These are phyloP conservation scores for Thaleichthys pacificus DNA, from an alignment of 2,797 vertebrate species.

Conservation along the genomic window DNA sequence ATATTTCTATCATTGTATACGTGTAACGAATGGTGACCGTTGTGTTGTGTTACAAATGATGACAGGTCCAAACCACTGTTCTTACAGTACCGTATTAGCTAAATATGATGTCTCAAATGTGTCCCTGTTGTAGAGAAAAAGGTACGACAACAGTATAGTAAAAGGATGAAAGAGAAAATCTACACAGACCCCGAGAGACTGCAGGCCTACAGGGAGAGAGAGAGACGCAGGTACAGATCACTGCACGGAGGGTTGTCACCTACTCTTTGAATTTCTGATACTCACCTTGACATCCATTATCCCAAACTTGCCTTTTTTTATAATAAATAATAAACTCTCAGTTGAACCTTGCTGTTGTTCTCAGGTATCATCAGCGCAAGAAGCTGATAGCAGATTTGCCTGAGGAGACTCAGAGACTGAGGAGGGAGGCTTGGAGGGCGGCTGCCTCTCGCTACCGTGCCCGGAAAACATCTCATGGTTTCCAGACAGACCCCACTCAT, in stretches of 20 bases:
- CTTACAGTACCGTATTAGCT: neutral
- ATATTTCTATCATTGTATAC: too few species aligned
- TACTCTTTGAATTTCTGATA: neutral
- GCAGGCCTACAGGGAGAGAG: slow-evolving; percentile 44
- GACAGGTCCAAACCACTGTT: neutral
- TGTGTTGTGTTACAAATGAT: too few species aligned
- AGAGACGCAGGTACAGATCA: slow-evolving; percentile 36
- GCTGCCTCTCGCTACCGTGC: slow-evolving; percentile 41
- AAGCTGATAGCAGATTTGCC: slow-evolving; percentile 46
- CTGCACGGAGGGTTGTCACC: neutral
- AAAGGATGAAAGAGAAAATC: slow-evolving; percentile 46
- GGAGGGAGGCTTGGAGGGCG: slow-evolving; percentile 47
- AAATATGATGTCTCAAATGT: neutral
- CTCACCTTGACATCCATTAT: too few species aligned
- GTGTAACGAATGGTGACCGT: too few species aligned
- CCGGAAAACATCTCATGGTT: slow-evolving; percentile 22
- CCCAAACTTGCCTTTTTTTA: too few species aligned
- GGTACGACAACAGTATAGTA: neutral
- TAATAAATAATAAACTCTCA: too few species aligned
- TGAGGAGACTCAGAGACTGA: slow-evolving; percentile 43
- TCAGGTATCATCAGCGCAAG: slow-evolving; percentile 44
- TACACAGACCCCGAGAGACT: slow-evolving; percentile 45
- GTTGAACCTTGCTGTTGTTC: neutral
- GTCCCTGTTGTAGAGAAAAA: neutral
- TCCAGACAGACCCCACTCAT: slow-evolving; percentile 1